phyloP scores from a whole-genome alignment of 2,888 invertebrate genomes.

The Parnassius smintheus region DNA sequence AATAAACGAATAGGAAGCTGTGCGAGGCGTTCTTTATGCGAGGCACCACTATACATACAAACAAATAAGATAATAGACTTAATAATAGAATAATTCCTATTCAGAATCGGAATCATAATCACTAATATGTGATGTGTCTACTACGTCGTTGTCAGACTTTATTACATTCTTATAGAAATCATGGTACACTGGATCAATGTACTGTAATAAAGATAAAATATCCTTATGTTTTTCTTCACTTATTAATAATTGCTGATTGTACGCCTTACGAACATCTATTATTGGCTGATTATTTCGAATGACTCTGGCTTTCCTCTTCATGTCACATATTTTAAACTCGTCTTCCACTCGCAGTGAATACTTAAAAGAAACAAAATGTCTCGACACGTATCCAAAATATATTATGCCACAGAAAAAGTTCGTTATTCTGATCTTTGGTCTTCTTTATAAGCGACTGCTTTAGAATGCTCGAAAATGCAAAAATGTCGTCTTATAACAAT shows the following conservation, averaged over 20 bases:
- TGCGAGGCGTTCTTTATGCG: no score
- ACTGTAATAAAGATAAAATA: not conserved
- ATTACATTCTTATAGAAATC: not conserved
- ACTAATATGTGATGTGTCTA: not conserved
- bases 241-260: not conserved
- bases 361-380: no score
- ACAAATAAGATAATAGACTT: no score
- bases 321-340: slow-evolving; percentile 19
- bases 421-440: slow-evolving; percentile 26
- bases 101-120: not conserved
- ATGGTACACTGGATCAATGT: slow-evolving; percentile 25
- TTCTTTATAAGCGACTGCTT: slow-evolving; percentile 21
- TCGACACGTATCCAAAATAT: slow-evolving; percentile 26
- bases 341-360: no score
- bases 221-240: no score
- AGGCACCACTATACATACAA: no score
- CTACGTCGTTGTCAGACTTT: not conserved
- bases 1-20: no score
- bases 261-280: slow-evolving; percentile 21
- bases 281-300: slow-evolving; percentile 5
- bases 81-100: no score
- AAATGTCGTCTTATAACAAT: slow-evolving; percentile 27
- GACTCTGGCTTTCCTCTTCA: not conserved
- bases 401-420: slow-evolving; percentile 24
- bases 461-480: slow-evolving; percentile 18